These are phyloP conservation scores for Pempheris klunzingeri DNA, from an alignment of 2,797 vertebrate species.

Conservation along the genomic window DNA sequence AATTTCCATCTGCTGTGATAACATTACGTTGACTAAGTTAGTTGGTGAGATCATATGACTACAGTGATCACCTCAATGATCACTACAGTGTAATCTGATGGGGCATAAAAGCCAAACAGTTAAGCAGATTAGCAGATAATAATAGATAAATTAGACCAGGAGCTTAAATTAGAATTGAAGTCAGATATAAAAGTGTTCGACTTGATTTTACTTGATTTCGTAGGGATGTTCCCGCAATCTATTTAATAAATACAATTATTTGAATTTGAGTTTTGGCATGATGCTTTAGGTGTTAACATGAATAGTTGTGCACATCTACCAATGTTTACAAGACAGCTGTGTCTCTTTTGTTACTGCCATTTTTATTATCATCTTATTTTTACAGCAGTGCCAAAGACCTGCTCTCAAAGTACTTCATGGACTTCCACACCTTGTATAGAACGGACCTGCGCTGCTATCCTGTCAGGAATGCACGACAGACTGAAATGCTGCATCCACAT, in stretches of 20 bases:
- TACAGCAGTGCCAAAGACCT: background rate
- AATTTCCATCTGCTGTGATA: background rate
- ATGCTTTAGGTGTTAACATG: background rate
- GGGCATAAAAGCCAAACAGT: background rate
- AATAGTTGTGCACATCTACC: too few relatives aligned
- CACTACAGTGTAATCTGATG: background rate
- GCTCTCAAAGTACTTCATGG: background rate
- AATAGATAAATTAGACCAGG: background rate
- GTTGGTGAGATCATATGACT: background rate
- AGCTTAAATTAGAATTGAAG: background rate
- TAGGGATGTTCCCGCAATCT: background rate
- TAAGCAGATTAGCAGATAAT: background rate
- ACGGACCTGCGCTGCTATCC: background rate
- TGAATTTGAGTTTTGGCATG: background rate
- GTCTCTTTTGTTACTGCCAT: too few relatives aligned
- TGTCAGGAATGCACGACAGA: background rate
- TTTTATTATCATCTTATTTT: background rate
- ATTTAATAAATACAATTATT: background rate
- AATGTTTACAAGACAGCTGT: background rate
- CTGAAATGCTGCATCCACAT: constrained; percentile 12
- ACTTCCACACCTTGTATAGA: background rate
- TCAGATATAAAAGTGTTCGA: background rate
- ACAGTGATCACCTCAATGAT: too few relatives aligned
- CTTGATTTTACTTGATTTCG: background rate
- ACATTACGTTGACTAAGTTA: background rate